Evolutionary conservation across 2,888 invertebrate genomes (phyloP).

Genomic region (Leucania comma): DNA sequence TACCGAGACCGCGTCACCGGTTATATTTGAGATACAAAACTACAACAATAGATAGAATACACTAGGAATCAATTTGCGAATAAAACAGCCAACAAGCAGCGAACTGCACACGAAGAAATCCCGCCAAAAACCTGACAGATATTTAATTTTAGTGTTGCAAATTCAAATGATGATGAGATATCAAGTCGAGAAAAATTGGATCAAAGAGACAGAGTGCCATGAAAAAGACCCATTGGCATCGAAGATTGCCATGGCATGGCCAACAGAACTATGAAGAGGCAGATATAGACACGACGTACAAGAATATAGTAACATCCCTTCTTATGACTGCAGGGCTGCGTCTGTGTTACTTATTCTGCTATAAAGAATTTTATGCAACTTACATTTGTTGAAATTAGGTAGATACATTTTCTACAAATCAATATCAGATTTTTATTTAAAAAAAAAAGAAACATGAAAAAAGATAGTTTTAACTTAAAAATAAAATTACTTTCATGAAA

Average conservation of each 20-base stretch:
- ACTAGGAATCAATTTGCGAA: background rate
- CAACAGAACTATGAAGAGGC: background rate
- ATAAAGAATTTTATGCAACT: background rate
- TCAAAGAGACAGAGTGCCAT: background rate
- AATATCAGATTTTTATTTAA: too few relatives aligned
- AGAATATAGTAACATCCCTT: background rate
- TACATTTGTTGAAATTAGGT: background rate
- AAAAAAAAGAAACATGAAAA: too few relatives aligned
- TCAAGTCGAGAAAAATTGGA: background rate
- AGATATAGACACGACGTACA: background rate
- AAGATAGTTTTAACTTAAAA: background rate
- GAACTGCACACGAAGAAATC: background rate
- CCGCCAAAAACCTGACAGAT: background rate
- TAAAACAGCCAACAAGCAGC: background rate
- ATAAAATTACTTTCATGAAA: background rate
- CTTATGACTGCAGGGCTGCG: too few relatives aligned
- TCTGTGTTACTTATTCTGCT: too few relatives aligned
- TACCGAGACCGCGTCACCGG: background rate
- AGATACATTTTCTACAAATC: background rate
- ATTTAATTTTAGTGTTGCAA: constrained; percentile 1
- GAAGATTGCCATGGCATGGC: background rate
- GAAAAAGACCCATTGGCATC: background rate
- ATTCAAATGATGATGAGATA: background rate
- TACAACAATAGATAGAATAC: background rate
- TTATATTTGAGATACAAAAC: background rate